Evolutionary conservation across 2,113 vertebrate genomes (phyloP).

Genomic region (Crotalus viridis): DNA sequence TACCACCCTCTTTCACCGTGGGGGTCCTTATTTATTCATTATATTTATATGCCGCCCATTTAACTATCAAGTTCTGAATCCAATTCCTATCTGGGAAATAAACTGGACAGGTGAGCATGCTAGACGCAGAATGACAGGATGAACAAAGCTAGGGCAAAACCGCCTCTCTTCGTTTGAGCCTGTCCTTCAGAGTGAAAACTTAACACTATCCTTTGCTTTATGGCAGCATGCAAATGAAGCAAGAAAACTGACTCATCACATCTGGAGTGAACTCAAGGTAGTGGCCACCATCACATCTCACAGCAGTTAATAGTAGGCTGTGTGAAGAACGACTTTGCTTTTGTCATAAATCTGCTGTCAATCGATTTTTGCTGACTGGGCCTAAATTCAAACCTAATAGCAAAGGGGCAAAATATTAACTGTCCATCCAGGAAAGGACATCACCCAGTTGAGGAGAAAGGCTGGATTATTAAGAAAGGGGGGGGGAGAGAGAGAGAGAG

Average conservation of each 20-base stretch:
- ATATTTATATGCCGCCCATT: neutral
- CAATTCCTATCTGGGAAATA: neutral
- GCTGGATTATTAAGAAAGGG: neutral
- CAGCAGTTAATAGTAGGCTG: neutral
- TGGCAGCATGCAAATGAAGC: neutral
- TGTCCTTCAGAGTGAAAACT: neutral
- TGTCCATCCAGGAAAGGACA: neutral
- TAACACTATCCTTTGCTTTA: neutral
- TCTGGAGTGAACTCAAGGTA: neutral
- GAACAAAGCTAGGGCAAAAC: neutral
- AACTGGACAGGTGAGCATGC: neutral
- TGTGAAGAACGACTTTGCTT: neutral
- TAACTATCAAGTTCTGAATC: neutral
- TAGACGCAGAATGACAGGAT: neutral
- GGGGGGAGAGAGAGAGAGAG: neutral
- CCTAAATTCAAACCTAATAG: neutral
- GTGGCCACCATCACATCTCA: neutral
- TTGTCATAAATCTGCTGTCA: neutral
- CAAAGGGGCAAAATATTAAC: neutral
- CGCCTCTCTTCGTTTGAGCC: neutral
- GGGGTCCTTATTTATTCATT: neutral
- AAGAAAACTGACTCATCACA: neutral
- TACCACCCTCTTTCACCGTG: neutral
- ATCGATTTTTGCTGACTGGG: neutral
- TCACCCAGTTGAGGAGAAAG: neutral